Percentiles rank a stretch among this genome's conserved stretches.
Conservation (phyloP, 2,113 vertebrate species). For the Burhinus oedicnemus region DNA sequence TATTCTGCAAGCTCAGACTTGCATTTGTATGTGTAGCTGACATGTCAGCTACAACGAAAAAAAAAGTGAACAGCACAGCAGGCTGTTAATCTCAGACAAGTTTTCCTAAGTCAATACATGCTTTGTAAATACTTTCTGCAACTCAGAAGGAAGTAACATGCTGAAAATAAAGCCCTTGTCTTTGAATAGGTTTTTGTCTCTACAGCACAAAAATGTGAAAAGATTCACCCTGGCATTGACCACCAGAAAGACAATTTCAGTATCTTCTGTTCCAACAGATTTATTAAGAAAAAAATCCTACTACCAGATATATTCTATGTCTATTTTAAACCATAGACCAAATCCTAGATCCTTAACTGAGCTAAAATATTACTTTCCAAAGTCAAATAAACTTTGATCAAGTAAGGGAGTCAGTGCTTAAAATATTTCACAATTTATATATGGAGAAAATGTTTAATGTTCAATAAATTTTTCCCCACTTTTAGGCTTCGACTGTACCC, state of each 20-base stretch:
- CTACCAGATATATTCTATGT: not conserved
- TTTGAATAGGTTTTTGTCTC: not conserved
- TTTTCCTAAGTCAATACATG: not conserved
- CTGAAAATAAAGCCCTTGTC: not conserved
- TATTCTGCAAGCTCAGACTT: not conserved
- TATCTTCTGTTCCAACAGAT: not conserved
- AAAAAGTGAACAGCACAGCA: not conserved
- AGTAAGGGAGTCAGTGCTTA: not conserved
- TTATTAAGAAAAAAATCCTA: not conserved
- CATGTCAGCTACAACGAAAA: slow-evolving; percentile 1
- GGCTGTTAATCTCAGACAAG: slow-evolving; percentile 10
- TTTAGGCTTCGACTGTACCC: not conserved
- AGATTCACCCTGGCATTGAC: not conserved
- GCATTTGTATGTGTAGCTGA: not conserved
- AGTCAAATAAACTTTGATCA: not conserved
- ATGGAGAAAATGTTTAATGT: not conserved
- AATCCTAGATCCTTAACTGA: not conserved
- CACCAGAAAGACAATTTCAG: not conserved
- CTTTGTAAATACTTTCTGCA: not conserved
- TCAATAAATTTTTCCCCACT: not conserved
- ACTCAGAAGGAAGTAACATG: not conserved
- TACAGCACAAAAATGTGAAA: not conserved
- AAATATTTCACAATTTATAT: not conserved
- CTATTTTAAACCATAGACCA: not conserved
- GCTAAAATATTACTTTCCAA: not conserved